Evolutionary conservation across 2,113 vertebrate genomes (phyloP).

Genomic region (Colossoma macropomum): DNA sequence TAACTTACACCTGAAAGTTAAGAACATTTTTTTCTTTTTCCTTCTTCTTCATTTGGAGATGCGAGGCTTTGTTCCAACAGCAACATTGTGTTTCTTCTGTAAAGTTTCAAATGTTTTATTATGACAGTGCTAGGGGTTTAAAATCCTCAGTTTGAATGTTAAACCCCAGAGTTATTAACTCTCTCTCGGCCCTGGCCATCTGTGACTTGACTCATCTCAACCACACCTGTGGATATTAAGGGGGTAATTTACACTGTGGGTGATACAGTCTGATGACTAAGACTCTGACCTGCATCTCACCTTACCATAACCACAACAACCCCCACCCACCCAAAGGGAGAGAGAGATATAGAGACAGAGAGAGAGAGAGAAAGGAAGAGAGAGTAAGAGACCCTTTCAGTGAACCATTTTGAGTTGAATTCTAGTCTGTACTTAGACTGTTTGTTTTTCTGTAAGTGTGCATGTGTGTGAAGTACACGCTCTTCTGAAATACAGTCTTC

Average conservation of each 20-base stretch:
- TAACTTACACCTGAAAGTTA: no score
- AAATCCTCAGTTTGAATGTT: background rate
- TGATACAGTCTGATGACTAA: slow-evolving; percentile 43
- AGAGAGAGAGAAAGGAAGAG: background rate
- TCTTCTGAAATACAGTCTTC: slow-evolving; percentile 23
- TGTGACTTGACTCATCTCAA: slow-evolving; percentile 42
- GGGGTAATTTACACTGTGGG: slow-evolving; percentile 24
- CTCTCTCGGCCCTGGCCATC: background rate
- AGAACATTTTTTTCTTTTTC: no score
- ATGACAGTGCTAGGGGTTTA: background rate
- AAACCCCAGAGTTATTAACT: background rate
- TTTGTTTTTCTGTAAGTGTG: slow-evolving; percentile 6
- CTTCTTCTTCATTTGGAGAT: no score
- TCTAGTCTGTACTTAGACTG: background rate
- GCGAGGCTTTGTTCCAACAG: no score
- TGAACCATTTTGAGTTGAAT: background rate
- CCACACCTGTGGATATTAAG: slow-evolving; percentile 34
- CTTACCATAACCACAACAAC: slow-evolving; percentile 20
- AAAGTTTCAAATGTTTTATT: no score
- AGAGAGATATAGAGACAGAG: background rate
- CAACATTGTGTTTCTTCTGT: no score
- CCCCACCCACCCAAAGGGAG: slow-evolving; percentile 16
- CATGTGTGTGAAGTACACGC: slow-evolving; percentile 10
- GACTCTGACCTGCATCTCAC: slow-evolving; percentile 50
- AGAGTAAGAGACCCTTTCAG: background rate